Evolutionary conservation across 2,888 invertebrate genomes (phyloP).

Genomic region (Lamellibrachia columna): DNA sequence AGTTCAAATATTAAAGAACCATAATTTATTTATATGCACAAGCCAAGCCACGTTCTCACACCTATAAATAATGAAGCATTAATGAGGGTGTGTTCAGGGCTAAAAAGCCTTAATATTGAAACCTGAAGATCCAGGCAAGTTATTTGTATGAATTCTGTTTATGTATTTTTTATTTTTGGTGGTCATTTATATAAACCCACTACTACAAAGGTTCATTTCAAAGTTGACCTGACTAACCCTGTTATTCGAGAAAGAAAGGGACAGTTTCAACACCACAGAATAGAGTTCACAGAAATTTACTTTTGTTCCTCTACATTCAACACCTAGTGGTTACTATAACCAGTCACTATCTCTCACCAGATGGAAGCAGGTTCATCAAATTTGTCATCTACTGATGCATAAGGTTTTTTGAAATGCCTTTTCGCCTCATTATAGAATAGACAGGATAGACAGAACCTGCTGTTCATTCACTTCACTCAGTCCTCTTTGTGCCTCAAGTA

Average conservation of each 20-base stretch:
- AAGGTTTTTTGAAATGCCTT: neutral
- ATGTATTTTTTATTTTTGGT: neutral
- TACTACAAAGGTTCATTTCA: neutral
- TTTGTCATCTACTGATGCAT: neutral
- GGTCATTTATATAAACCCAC: neutral
- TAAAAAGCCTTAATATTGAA: too few relatives aligned
- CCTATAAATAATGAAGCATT: too few relatives aligned
- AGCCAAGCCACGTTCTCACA: too few relatives aligned
- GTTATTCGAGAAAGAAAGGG: neutral
- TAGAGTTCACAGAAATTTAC: neutral
- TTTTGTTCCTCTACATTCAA: too few relatives aligned
- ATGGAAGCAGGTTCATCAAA: neutral
- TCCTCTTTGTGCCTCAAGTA: too few relatives aligned
- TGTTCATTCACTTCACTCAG: too few relatives aligned
- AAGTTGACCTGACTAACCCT: neutral
- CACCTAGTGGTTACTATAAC: neutral
- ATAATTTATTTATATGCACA: too few relatives aligned
- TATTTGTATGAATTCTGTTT: neutral
- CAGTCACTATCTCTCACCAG: neutral
- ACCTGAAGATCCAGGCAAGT: too few relatives aligned
- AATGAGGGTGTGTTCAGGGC: too few relatives aligned
- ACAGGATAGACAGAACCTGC: neutral
- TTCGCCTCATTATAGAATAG: neutral
- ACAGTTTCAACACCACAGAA: neutral
- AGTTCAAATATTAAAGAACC: too few relatives aligned